phyloP scores from a whole-genome alignment of 2,888 invertebrate species.

The Sisyra nigra region DNA sequence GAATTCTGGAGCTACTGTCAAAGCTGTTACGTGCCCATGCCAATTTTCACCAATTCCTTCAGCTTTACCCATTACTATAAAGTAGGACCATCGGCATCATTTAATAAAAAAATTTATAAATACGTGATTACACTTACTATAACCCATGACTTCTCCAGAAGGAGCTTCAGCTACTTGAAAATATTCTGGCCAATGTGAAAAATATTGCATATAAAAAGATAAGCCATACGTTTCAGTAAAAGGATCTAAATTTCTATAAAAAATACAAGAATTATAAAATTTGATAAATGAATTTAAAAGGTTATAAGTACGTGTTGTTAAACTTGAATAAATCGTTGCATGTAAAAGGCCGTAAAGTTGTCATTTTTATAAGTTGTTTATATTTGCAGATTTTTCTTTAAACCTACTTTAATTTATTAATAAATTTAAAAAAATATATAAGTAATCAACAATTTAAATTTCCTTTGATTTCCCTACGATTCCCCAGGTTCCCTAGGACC shows the following conservation, averaged over 20 bases:
- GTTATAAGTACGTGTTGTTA: conserved; percentile 73
- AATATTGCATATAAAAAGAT: conserved; percentile 92
- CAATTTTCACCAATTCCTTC: conserved; percentile 92
- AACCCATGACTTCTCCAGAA: conserved; percentile 95
- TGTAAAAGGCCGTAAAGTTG: conserved; percentile 79
- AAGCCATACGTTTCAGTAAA: conserved; percentile 93
- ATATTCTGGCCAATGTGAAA: conserved; percentile 98
- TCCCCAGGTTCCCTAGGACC: too few species aligned
- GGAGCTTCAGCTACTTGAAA: conserved; percentile 95
- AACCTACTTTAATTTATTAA: too few species aligned
- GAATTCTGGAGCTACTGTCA: conserved; percentile 91
- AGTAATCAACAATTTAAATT: too few species aligned
- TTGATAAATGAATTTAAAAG: conserved; percentile 3
- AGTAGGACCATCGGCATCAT: conserved; percentile 9
- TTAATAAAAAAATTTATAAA: background rate
- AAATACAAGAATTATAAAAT: conserved; percentile 9
- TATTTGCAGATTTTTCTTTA: background rate
- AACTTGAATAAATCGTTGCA: conserved; percentile 91
- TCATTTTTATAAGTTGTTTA: conserved; percentile 70
- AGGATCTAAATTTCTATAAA: conserved; percentile 83
- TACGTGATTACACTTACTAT: conserved; percentile 52
- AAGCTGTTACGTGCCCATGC: conserved; percentile 98
- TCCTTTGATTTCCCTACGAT: too few species aligned
- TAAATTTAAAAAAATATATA: too few species aligned
- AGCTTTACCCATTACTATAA: conserved; percentile 95